A percentile compares a stretch with the other conserved stretches of the same genome.
Conservation (phyloP, 2,797 vertebrate genomes). For the Pogoniulus pusillus region DNA sequence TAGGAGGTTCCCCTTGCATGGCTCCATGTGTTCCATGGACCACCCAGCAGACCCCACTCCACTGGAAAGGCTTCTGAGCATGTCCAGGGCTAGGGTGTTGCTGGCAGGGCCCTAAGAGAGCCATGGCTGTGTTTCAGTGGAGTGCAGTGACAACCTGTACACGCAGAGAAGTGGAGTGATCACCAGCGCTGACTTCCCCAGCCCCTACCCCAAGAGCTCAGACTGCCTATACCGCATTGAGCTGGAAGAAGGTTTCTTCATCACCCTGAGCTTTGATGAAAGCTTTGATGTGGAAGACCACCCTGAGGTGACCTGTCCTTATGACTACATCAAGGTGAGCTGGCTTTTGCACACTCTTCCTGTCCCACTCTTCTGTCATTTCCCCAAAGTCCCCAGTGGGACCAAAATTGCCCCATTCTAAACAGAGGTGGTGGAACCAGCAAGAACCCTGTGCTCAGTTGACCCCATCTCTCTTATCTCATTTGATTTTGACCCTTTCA, state of each 20-base stretch:
- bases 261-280: slow-evolving; percentile 87
- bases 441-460: background rate
- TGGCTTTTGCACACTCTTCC: background rate
- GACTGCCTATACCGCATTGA: slow-evolving; percentile 87
- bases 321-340: slow-evolving; percentile 91
- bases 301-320: slow-evolving; percentile 89
- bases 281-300: slow-evolving; percentile 93
- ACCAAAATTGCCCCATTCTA: background rate
- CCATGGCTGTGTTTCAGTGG: slow-evolving; percentile 80
- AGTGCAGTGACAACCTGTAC: slow-evolving; percentile 89
- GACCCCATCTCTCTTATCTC: background rate
- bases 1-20: background rate
- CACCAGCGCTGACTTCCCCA: slow-evolving; percentile 86
- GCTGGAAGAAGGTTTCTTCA: slow-evolving; percentile 86
- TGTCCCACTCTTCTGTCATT: rapidly evolving
- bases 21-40: background rate
- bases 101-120: background rate
- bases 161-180: slow-evolving; percentile 85
- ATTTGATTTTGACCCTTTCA: background rate
- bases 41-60: background rate
- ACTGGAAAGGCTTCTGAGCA: background rate
- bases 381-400: background rate
- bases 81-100: background rate
- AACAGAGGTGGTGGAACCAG: background rate
- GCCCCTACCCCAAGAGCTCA: slow-evolving; percentile 91